Base-by-base conservation (phyloP, 2,113 vertebrate species). In the Apeltes quadracus region DNA sequence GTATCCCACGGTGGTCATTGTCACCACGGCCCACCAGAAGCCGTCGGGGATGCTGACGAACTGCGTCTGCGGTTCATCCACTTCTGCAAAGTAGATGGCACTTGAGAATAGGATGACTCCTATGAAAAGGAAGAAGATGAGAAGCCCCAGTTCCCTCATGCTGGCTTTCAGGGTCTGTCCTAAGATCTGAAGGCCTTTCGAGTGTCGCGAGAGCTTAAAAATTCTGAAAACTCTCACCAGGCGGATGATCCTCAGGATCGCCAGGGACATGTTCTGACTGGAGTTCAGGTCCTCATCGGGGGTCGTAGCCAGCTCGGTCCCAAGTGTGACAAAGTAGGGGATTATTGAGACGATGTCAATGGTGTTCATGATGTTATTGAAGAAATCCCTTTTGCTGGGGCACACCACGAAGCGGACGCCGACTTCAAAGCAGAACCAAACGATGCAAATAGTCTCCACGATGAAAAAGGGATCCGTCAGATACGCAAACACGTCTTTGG, bases 21-120 rank as follows among this genome's bases (percentile, higher is more conserved):
- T 98, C 14, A 99, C 97, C 89, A 99, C 97, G 0, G 98, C 97
- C 98, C 98, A 99, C 98, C 98, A 99, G 93, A 99, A 99, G 11
- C 96, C 97, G 0, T 99, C 97, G 0, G 97, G 98, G 70, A 99
- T 99, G 93, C 98, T 99, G 9, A 97, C 95, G 83, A 99, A 99
- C 54, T 98, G 97, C 1, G 97, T 98, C 69, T 97, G 94, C 0
- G 97, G 97, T 79, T 99, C 97, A 0, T 99, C 98, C 46, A 97
- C 98, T 68, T 99, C 97, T 0, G 97, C 97, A 10, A 99, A 99
- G 91, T 96, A 99, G 85, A 98, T 93, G 0, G 98, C 97, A 22
- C 97, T 99, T 87, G 98, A 99, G 93, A 99, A 99, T 46, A 99
- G 94, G 84, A 99, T 98, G 90, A 99, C 97, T 0, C 98, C 98